Evolutionary conservation across 2,888 invertebrate genomes (phyloP), one percentile per base, ranked within the genome.

Genomic region (Sinohyriopsis cumingii): DNA sequence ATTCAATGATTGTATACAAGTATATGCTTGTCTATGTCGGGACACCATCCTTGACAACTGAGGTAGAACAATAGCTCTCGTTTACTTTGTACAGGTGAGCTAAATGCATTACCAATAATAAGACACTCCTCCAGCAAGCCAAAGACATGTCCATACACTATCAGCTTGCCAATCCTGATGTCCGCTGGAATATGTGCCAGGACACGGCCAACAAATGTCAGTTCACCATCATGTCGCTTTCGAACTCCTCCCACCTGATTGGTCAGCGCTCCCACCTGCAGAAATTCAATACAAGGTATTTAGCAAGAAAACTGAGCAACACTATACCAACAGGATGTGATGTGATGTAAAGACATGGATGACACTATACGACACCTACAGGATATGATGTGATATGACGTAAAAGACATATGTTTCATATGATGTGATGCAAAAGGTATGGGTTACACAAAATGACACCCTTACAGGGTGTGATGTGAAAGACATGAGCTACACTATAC

Each of bases 121-220:
- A 97, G 92, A 24, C 94, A 92, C 75, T 98, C 97, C 18, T 95
- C 94, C 15, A 98, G 90, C 59, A 95, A 93, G 68, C 95, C 95
- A 85, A 95, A 97, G 65, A 95, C 93, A 85, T 96, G 93, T 0
- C 98, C 98, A 5, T 98, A 91, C 71, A 96, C 91, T 70, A 98
- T 95, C 19, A 98, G 91, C 85, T 97, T 96, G 18, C 95, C 93
- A 6, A 96, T 90, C 69, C 93, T 93, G 53, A 96, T 94, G 88
- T 97, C 95, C 0, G 98, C 87, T 0, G 98, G 98, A 59, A 98
- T 90, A 59, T 91, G 91, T 0, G 95, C 94, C 94, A 97, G 94
- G 0, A 98, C 92, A 15, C 92, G 92, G 0, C 98, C 98, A 79
- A 98, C 90, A 89, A 94, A 95, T 0, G 97, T 97, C 62, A 98